phyloP scores from a whole-genome alignment of 2,113 vertebrate species.

The Picathartes gymnocephalus region DNA sequence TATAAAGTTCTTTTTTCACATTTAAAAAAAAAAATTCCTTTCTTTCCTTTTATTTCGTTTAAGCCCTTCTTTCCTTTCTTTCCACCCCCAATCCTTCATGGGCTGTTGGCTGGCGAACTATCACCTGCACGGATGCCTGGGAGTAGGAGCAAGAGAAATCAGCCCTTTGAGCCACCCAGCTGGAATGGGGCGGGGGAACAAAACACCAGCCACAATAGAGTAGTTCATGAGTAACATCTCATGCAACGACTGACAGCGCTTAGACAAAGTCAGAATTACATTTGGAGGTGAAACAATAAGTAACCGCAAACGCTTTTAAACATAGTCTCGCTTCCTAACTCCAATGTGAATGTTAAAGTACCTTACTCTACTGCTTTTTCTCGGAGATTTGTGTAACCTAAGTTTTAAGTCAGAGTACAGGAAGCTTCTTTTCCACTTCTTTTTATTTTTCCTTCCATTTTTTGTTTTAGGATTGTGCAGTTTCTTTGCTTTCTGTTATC shows the following conservation, averaged over 20 bases:
- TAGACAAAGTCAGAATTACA: conserved; percentile 51
- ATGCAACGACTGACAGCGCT: conserved; percentile 26
- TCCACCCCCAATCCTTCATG: conserved; percentile 73
- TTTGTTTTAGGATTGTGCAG: background rate
- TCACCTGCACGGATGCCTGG: conserved; percentile 83
- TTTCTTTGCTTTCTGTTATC: background rate
- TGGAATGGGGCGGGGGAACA: conserved; percentile 65
- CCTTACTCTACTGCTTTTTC: background rate
- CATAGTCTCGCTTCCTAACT: background rate
- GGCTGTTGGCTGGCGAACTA: conserved; percentile 82
- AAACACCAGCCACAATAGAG: conserved; percentile 56
- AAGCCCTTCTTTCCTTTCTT: conserved; percentile 32
- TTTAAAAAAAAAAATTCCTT: background rate
- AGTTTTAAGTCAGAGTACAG: background rate
- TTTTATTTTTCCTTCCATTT: background rate
- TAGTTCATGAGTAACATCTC: conserved; percentile 62
- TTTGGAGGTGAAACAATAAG: conserved; percentile 13
- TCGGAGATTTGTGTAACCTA: background rate
- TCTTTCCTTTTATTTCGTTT: conserved; percentile 22
- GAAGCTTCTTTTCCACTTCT: background rate
- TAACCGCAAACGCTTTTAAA: conserved; percentile 5
- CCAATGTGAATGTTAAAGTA: background rate
- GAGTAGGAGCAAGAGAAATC: conserved; percentile 74
- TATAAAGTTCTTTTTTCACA: background rate
- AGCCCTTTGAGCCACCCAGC: conserved; percentile 75